phyloP scores from a whole-genome alignment of 2,113 vertebrate species.

The human region GRCh38 chr6:16691501-16692000 shows the following conservation, averaged over 20 bases:
- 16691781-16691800: not conserved
- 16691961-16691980: no score
- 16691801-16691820: not conserved
- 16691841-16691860: no score
- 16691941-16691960: not conserved
- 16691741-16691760: not conserved
- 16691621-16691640: not conserved
- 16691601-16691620: not conserved
- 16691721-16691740: not conserved
- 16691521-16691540: not conserved
- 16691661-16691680: not conserved
- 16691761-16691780: not conserved
- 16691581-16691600: not conserved
- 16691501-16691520: not conserved
- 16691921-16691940: not conserved
- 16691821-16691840: not conserved
- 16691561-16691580: not conserved
- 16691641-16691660: not conserved
- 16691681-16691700: not conserved
- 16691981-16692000: no score
- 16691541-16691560: not conserved
- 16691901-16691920: no score
- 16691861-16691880: no score
- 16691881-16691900: not conserved
- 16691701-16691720: not conserved